A percentile compares a stretch with the other conserved stretches of the same genome.
Conservation (phyloP, 2,888 invertebrate genomes). For the Philonicus albiceps region DNA sequence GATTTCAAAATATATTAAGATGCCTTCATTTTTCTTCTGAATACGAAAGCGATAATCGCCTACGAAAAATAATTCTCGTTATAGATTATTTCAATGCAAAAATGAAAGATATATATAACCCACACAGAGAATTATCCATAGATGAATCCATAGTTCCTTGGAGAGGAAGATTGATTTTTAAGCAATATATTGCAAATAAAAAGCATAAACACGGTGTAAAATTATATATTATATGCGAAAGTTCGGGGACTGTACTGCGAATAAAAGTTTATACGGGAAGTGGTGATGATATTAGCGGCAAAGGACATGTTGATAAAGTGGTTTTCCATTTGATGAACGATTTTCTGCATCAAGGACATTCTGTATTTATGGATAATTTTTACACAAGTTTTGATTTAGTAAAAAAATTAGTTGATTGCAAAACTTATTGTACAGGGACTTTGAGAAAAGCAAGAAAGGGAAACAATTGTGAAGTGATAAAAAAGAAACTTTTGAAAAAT, state of each 20-base stretch:
- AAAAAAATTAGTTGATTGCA: conserved; percentile 9
- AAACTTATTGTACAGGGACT: conserved; percentile 13
- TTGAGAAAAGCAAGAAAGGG: conserved; percentile 7
- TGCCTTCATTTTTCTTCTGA: background rate
- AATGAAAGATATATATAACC: background rate
- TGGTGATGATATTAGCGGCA: background rate
- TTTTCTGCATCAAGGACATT: background rate
- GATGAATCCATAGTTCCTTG: background rate
- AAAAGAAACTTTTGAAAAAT: background rate
- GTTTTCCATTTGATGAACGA: background rate
- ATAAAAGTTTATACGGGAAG: background rate
- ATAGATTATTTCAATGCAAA: background rate
- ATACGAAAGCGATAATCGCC: background rate
- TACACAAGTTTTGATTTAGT: background rate
- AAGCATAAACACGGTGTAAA: background rate
- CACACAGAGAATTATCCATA: background rate
- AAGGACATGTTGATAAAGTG: background rate
- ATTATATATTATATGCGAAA: background rate
- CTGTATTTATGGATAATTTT: background rate
- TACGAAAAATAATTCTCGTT: background rate
- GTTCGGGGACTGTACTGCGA: background rate
- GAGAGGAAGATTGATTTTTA: too few species aligned
- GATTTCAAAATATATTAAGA: conserved; percentile 7
- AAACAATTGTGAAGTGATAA: background rate
- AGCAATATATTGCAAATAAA: too few species aligned